Evolutionary conservation across 2,888 invertebrate species (phyloP).

Genomic region (Chironomus tentans): DNA sequence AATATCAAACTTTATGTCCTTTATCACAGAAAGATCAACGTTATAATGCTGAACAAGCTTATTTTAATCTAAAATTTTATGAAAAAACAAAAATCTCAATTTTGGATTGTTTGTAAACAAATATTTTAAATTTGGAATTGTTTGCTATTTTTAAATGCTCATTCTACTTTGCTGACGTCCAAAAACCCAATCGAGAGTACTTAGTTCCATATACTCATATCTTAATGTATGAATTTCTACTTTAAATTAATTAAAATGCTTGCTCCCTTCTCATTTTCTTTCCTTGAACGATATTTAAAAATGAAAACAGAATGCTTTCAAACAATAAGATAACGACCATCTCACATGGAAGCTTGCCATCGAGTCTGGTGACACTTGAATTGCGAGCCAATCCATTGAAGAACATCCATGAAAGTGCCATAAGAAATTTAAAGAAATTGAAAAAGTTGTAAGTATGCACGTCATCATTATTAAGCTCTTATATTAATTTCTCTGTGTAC

Average conservation of each 20-base stretch:
- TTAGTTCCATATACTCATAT: no score
- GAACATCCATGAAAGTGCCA: slow-evolving; percentile 59
- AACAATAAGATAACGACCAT: slow-evolving; percentile 73
- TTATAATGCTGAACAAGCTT: no score
- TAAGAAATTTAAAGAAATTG: slow-evolving; percentile 65
- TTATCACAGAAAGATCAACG: no score
- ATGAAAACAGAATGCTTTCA: slow-evolving; percentile 59
- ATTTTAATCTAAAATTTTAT: no score
- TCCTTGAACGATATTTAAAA: no score
- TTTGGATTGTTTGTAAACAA: no score
- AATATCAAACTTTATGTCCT: no score
- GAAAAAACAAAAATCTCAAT: no score
- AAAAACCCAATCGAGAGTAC: no score
- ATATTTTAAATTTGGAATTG: no score
- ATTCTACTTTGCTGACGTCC: no score
- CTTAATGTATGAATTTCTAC: neutral
- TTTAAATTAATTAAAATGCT: neutral
- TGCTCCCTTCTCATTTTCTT: neutral
- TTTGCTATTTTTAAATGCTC: no score
- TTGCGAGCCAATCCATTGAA: slow-evolving; percentile 75
- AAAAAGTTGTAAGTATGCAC: slow-evolving; percentile 63
- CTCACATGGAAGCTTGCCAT: slow-evolving; percentile 58
- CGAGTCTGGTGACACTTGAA: slow-evolving; percentile 65
- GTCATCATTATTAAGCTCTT: slow-evolving; percentile 14
- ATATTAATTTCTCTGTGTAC: slow-evolving; percentile 18